phyloP scores from a whole-genome alignment of 1,140 invertebrate genomes.

The Alviniconcha marisindica region DNA sequence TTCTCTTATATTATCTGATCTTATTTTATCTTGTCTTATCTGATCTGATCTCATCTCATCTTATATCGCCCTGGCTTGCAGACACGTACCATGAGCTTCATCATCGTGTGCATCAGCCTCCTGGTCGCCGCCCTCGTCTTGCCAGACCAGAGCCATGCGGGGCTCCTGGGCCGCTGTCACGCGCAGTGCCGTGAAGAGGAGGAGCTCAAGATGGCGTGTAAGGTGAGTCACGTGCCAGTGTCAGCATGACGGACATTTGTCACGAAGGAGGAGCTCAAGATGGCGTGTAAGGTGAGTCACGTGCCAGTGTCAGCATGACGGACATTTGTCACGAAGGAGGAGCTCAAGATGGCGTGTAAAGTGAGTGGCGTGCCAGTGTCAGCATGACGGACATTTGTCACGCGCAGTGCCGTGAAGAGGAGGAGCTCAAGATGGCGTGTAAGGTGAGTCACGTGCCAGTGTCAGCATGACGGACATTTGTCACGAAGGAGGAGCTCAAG shows the following conservation, averaged over 20 bases:
- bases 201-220: background rate
- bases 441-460: no score
- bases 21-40: background rate
- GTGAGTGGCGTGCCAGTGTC: no score
- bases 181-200: background rate
- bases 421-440: no score
- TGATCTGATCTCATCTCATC: background rate
- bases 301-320: background rate
- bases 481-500: no score
- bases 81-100: background rate
- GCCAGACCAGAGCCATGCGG: background rate
- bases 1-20: background rate
- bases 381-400: no score
- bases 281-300: background rate
- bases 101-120: background rate
- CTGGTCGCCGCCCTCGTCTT: background rate
- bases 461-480: no score
- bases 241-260: background rate
- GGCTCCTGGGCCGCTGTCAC: background rate
- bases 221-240: background rate
- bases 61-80: background rate
- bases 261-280: background rate
- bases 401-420: no score
- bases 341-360: no score
- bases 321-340: background rate